A percentile compares a stretch with the other conserved stretches of the same genome.
Conservation (phyloP, 1,140 invertebrate genomes). For the Lucilia cuprina region DNA sequence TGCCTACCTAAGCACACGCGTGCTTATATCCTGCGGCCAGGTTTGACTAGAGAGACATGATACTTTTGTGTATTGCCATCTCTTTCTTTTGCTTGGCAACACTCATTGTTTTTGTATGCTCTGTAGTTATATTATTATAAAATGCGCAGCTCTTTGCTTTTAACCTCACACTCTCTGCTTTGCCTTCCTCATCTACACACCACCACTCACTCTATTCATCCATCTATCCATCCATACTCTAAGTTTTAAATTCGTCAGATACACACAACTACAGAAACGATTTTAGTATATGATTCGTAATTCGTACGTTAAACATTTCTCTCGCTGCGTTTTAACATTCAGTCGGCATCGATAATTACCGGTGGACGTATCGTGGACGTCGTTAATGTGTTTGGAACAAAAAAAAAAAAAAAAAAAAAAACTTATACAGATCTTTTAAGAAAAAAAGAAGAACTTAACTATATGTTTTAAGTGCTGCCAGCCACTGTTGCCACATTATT, state of each 20-base stretch:
- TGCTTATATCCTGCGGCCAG: constrained; percentile 31
- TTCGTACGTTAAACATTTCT: constrained; percentile 56
- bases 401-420: constrained; percentile 25
- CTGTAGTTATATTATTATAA: constrained; percentile 30
- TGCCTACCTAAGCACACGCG: constrained; percentile 22
- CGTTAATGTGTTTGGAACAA: constrained; percentile 28
- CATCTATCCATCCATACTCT: not conserved
- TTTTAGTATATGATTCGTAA: constrained; percentile 39
- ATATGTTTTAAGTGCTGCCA: not conserved
- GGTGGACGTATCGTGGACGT: constrained; percentile 58
- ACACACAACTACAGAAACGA: constrained; percentile 8
- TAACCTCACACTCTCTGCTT: constrained; percentile 32
- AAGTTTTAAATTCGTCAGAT: not conserved
- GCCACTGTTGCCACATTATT: constrained; percentile 33
- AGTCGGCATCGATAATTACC: constrained; percentile 62
- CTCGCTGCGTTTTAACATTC: constrained; percentile 62
- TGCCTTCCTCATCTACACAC: constrained; percentile 20
- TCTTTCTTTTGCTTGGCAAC: not conserved
- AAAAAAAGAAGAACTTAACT: not conserved
- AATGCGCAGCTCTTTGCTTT: constrained; percentile 20
- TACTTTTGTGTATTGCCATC: not conserved
- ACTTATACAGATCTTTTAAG: not conserved
- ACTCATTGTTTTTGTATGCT: not conserved
- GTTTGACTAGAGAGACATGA: not conserved
- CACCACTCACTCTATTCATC: not conserved